Conservation (phyloP, 2,113 vertebrate genomes). For the Larimichthys crocea region DNA sequence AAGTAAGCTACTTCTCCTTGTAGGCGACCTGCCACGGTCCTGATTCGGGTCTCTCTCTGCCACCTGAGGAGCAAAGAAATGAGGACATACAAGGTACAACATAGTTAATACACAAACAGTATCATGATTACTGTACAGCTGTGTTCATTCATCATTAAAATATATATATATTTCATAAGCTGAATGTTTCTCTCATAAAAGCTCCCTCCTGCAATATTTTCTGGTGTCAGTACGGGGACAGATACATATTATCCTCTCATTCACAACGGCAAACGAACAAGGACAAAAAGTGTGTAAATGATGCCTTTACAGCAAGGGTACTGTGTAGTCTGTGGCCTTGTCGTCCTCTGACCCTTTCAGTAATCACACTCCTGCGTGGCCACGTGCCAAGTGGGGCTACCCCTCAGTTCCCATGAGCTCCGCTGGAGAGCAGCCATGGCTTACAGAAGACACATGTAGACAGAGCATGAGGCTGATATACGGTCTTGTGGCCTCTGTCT, state of each 20-base stretch:
- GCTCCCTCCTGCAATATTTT: neutral
- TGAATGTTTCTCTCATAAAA: neutral
- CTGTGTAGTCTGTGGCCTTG: constrained; percentile 11
- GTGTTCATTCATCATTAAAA: neutral
- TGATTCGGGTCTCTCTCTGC: constrained; percentile 95
- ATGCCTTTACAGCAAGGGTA: neutral
- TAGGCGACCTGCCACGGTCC: constrained; percentile 88
- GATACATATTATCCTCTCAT: neutral
- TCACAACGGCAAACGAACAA: neutral
- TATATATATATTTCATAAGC: neutral
- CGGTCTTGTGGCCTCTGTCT: constrained; percentile 41
- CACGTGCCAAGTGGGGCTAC: constrained; percentile 30
- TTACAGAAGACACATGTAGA: constrained; percentile 36
- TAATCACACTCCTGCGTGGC: constrained; percentile 36
- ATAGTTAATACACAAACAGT: neutral
- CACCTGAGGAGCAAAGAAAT: constrained; percentile 83
- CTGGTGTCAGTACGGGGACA: neutral
- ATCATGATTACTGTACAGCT: neutral
- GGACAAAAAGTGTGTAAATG: neutral
- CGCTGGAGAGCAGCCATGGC: constrained; percentile 50
- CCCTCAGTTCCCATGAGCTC: constrained; percentile 38
- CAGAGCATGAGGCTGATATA: constrained; percentile 33
- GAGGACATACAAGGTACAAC: neutral
- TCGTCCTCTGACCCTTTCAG: constrained; percentile 29
- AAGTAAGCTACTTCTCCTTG: constrained; percentile 95